These are phyloP conservation scores for Myrmecophaga tridactyla DNA, from an alignment of 2,113 vertebrate species.

Conservation along the genomic window DNA sequence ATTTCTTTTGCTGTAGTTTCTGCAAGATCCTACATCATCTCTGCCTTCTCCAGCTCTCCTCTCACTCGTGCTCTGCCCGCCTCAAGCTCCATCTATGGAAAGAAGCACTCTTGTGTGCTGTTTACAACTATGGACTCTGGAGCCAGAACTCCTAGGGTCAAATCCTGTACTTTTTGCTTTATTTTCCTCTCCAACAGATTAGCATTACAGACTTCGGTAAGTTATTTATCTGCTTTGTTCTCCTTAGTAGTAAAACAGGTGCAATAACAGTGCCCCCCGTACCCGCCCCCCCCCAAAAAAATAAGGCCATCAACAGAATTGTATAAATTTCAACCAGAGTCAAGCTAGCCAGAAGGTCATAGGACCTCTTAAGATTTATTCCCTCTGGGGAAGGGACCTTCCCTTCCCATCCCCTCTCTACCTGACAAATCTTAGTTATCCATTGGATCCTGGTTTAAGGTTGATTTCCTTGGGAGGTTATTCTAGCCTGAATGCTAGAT, in stretches of 20 bases:
- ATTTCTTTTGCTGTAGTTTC: background rate
- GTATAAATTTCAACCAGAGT: background rate
- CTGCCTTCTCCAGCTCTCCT: background rate
- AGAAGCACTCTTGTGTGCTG: background rate
- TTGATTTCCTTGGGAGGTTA: background rate
- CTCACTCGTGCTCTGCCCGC: background rate
- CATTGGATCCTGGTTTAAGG: background rate
- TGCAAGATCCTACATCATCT: background rate
- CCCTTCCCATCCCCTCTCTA: background rate
- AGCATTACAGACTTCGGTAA: background rate
- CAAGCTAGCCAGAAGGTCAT: background rate
- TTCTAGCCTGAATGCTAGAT: background rate
- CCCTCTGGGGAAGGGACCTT: background rate
- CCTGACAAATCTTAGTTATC: background rate
- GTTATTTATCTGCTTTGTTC: background rate
- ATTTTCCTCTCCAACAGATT: background rate
- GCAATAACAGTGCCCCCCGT: background rate
- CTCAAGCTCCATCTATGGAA: background rate
- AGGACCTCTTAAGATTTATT: background rate
- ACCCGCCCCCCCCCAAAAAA: too few species aligned
- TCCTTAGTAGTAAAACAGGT: background rate
- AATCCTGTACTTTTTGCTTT: too few species aligned
- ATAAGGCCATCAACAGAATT: background rate
- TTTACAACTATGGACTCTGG: background rate
- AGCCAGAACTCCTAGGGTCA: background rate